These are phyloP conservation scores for Acropora yongei DNA, from an alignment of 64 coral and sea anemone genomes.

Conservation along the genomic window DNA sequence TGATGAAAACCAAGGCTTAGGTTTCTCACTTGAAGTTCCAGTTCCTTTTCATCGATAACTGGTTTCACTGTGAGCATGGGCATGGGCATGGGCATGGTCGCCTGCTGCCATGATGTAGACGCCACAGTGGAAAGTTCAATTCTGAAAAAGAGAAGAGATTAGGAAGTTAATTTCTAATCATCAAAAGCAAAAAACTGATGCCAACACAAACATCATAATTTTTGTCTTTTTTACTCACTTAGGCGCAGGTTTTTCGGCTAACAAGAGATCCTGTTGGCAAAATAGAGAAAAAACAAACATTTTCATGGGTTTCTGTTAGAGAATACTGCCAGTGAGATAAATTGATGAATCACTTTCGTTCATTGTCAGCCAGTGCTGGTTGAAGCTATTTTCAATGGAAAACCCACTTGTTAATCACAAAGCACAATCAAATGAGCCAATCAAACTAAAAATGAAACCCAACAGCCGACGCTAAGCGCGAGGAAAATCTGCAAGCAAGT, in stretches of 20 bases:
- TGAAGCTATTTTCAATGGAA: too few relatives aligned
- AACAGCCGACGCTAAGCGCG: neutral
- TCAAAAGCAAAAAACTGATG: neutral
- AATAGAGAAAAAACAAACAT: neutral
- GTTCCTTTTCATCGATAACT: conserved; percentile 52
- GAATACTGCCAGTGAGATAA: too few relatives aligned
- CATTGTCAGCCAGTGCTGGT: too few relatives aligned
- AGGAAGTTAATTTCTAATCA: neutral
- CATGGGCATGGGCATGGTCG: neutral
- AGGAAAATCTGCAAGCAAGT: neutral
- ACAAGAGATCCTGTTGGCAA: conserved; percentile 33
- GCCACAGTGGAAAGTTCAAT: neutral
- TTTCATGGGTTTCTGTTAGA: neutral
- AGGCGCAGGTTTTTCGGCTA: neutral
- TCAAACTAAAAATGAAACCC: too few relatives aligned
- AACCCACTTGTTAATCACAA: too few relatives aligned
- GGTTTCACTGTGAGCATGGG: neutral
- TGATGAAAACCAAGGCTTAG: neutral
- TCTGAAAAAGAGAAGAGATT: conserved; percentile 12
- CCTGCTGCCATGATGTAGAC: neutral
- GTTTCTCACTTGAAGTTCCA: conserved; percentile 46
- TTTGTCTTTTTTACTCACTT: neutral
- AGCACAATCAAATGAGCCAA: too few relatives aligned
- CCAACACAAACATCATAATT: too few relatives aligned
- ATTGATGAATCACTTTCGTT: too few relatives aligned